Evolutionary conservation across 92 coral and sea anemone species (phyloP), one percentile per base, ranked within the genome.

Genomic region (Bergia puertoricense): DNA sequence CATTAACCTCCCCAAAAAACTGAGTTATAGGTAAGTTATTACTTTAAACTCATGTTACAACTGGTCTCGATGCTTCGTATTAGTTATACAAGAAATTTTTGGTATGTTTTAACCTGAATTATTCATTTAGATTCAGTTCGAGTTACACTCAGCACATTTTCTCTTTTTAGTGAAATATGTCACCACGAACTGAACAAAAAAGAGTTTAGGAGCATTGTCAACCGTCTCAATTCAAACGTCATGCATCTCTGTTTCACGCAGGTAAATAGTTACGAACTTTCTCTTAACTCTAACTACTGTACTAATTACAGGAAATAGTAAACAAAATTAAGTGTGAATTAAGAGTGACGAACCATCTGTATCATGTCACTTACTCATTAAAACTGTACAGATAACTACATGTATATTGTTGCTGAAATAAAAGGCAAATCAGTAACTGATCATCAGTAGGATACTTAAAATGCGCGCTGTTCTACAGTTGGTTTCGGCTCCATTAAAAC

Each of bases 171-270:
- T 82, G 99, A 97, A 82, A 95, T 97, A 83, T 97, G 99, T 92
- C 97, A 89, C 42, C 92, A 88, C 56, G 99, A 95, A 81, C 93
- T 95, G 43, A 93, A 91, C 86, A 93, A 90, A 66, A 89, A 87
- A 20, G 99, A 95, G 71, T 97, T 97, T 76, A 92, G 86, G 86
- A 95, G 93, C 71, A 92, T 95, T 0, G 96, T 95, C 4, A 80
- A 91, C 84, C 96, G 99, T 74, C 88, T 97, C 2, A 97, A 97
- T 86, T 75, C 98, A 56, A 97, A 97, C 83, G 93, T 95, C n/a
- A 86, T 97, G 45, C 98, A 97, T 79, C 80, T 97, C 67, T 95
- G 98, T 86, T 96, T 97, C 81, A 91, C 97, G 0, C 99, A 97
- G 99, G 99, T 94, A 89, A 81, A 93, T 56, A 37, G n/a, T 5